phyloP scores from a whole-genome alignment of 92 coral and sea anemone species.

The Parazoanthus swiftii region DNA sequence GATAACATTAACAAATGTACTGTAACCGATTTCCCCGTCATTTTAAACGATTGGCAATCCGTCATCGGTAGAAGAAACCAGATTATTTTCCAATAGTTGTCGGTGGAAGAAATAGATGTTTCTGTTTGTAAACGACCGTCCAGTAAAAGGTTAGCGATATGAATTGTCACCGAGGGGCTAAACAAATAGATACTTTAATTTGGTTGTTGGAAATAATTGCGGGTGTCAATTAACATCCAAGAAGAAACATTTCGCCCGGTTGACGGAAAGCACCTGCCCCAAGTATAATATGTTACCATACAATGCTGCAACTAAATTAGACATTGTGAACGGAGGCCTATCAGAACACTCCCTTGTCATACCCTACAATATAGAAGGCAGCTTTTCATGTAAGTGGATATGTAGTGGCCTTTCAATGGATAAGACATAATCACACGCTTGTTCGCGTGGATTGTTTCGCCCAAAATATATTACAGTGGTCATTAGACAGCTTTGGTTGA shows the following conservation, averaged over 20 bases:
- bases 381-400: neutral
- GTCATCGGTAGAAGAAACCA: neutral
- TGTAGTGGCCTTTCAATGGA: constrained; percentile 21
- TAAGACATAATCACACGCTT: constrained; percentile 1
- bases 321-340: constrained; percentile 56
- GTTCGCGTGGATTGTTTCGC: constrained; percentile 26
- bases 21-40: neutral
- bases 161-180: constrained; percentile 72
- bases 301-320: constrained; percentile 69
- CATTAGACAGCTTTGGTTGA: neutral
- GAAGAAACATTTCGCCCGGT: constrained; percentile 58
- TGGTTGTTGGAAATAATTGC: constrained; percentile 71
- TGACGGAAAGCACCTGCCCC: constrained; percentile 79
- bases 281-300: constrained; percentile 73
- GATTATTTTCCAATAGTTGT: neutral
- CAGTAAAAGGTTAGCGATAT: constrained; percentile 49
- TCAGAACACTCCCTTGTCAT: constrained; percentile 35
- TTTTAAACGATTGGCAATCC: neutral
- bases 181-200: constrained; percentile 87
- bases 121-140: constrained; percentile 26
- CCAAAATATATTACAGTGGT: neutral
- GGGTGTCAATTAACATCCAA: constrained; percentile 77
- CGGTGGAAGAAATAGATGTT: constrained; percentile 1
- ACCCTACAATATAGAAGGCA: constrained; percentile 22
- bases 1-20: neutral